phyloP scores from a whole-genome alignment of 2,888 invertebrate genomes.

The Strigamia transsilvanica region DNA sequence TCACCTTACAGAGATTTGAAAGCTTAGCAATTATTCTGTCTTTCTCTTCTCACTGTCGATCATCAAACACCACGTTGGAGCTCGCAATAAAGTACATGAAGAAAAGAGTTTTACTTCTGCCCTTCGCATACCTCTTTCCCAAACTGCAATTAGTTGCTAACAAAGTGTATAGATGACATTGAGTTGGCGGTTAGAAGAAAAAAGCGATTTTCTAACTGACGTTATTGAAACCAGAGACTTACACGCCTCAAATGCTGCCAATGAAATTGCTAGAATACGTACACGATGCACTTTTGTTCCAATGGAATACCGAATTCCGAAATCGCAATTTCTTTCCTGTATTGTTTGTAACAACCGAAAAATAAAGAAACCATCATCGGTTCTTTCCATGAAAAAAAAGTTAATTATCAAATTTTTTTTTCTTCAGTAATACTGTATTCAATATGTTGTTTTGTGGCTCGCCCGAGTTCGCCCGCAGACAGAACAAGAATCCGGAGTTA shows the following conservation, averaged over 20 bases:
- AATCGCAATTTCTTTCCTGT: too few species aligned
- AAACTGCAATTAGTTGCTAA: slow-evolving; percentile 46
- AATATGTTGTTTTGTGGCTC: neutral
- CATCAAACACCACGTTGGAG: slow-evolving; percentile 17
- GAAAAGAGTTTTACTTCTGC: slow-evolving; percentile 38
- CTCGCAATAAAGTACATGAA: slow-evolving; percentile 43
- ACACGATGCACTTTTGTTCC: too few species aligned
- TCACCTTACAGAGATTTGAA: slow-evolving; percentile 47
- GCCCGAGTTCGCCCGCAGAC: neutral
- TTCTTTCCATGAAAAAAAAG: neutral
- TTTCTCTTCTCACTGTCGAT: slow-evolving; percentile 48
- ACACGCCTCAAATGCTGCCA: neutral
- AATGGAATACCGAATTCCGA: too few species aligned
- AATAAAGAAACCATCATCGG: neutral
- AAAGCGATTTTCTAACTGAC: slow-evolving; percentile 17
- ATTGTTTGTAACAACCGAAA: too few species aligned
- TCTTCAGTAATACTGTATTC: neutral
- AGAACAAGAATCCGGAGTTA: neutral
- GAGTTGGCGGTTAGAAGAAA: slow-evolving; percentile 27
- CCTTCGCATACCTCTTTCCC: neutral
- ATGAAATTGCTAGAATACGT: neutral
- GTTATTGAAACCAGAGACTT: neutral
- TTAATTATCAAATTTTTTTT: neutral
- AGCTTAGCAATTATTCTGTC: slow-evolving; percentile 47
- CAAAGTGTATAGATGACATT: slow-evolving; percentile 45